A percentile compares a stretch with the other conserved stretches of the same genome.
Conservation (phyloP, 1,140 invertebrate genomes). For the Ceratosolen solmsi region DNA sequence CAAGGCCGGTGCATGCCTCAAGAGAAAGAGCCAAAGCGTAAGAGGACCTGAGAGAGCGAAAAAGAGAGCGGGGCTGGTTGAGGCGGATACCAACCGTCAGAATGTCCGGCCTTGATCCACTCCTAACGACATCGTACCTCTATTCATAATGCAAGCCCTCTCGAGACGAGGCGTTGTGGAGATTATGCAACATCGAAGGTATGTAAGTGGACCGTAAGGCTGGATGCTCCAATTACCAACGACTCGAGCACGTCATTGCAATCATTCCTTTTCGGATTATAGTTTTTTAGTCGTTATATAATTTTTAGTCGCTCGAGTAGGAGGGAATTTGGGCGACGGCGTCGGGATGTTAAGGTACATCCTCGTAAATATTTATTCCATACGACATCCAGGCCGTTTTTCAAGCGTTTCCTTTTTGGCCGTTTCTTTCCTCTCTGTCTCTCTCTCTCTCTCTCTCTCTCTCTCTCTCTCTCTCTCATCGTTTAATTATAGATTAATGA, state of each 20-base stretch:
- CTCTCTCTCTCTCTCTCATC: background rate
- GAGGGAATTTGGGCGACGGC: background rate
- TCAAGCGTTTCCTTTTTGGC: no score
- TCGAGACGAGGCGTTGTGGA: background rate
- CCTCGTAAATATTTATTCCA: no score
- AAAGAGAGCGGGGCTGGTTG: background rate
- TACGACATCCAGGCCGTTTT: no score
- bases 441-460: background rate
- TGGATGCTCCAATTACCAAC: conserved; percentile 24
- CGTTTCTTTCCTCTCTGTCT: background rate
- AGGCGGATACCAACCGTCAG: background rate
- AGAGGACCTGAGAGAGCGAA: background rate
- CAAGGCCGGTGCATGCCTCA: conserved; percentile 11
- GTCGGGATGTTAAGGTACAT: background rate
- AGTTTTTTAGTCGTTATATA: background rate
- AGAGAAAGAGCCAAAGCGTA: background rate
- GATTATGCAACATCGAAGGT: conserved; percentile 22
- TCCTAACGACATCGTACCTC: background rate
- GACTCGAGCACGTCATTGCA: background rate
- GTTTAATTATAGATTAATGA: background rate
- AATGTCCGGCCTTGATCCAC: conserved; percentile 44
- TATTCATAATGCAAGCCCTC: conserved; percentile 28
- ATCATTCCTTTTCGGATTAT: background rate
- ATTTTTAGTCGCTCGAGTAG: background rate
- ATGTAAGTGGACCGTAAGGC: background rate